Conservation (phyloP, 2,888 invertebrate genomes). For the Volucella inanis region DNA sequence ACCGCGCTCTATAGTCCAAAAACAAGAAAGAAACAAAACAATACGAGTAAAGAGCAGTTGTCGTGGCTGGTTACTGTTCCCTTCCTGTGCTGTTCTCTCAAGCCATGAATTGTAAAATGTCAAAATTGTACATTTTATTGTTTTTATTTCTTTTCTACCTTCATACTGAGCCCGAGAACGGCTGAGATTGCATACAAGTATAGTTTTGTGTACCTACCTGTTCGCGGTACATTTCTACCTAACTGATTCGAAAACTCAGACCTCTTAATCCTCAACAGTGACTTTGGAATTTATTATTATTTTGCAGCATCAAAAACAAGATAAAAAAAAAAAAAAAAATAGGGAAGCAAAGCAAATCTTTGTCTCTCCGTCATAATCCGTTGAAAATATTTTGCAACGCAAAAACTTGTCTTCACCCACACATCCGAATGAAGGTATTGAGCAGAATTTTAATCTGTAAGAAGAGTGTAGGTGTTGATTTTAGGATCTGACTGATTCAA, state of each 20-base stretch:
- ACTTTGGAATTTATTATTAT: constrained; percentile 70
- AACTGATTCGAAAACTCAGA: constrained; percentile 53
- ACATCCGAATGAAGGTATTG: not conserved
- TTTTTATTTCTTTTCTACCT: constrained; percentile 10
- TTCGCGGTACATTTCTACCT: constrained; percentile 54
- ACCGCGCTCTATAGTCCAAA: constrained; percentile 57
- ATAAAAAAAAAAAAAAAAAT: too few species aligned
- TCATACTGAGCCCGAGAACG: not conserved
- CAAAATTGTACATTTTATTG: constrained; percentile 66
- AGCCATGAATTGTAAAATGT: constrained; percentile 66
- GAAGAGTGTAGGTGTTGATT: constrained; percentile 29
- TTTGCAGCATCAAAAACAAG: constrained; percentile 51
- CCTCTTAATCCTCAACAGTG: constrained; percentile 68
- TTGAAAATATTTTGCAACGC: constrained; percentile 71
- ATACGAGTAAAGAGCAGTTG: constrained; percentile 8
- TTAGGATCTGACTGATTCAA: constrained; percentile 11
- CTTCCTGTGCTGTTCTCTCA: not conserved
- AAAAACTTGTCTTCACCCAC: constrained; percentile 58
- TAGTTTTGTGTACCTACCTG: constrained; percentile 30
- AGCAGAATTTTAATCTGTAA: not conserved
- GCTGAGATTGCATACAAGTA: not conserved
- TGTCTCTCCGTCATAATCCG: constrained; percentile 70
- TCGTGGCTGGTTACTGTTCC: constrained; percentile 13
- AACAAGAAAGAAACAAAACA: constrained; percentile 58
- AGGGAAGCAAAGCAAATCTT: constrained; percentile 46